A percentile compares a stretch with the other conserved stretches of the same genome.
phyloP scores from a whole-genome alignment of 2,113 vertebrate genomes.

The Cairina moschata region DNA sequence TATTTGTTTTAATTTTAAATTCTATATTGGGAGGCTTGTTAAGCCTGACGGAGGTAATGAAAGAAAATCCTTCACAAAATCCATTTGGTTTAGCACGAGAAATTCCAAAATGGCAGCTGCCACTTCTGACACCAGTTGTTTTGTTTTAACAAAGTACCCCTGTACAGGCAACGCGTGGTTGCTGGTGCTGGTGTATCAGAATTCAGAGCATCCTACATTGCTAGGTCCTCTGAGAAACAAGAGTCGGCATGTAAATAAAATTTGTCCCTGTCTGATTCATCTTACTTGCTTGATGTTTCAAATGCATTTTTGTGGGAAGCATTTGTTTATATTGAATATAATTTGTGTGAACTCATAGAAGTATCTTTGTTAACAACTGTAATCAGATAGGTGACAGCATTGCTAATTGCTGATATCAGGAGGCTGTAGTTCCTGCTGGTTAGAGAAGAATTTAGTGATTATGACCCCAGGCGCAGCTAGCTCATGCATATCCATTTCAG shows the following conservation, averaged over 20 bases:
- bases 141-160: background rate
- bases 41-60: background rate
- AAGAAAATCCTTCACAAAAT: background rate
- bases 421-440: background rate
- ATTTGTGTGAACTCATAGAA: background rate
- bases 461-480: background rate
- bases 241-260: background rate
- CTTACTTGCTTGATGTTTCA: background rate
- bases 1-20: background rate
- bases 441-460: background rate
- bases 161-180: background rate
- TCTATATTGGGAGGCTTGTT: background rate
- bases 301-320: background rate
- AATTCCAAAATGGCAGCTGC: background rate
- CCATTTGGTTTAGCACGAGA: background rate
- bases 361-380: background rate
- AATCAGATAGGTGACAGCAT: background rate
- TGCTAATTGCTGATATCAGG: background rate
- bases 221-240: background rate
- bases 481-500: background rate
- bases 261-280: background rate
- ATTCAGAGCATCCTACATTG: background rate
- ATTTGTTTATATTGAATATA: background rate
- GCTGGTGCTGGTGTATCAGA: background rate
- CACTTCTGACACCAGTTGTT: background rate